Evolutionary conservation across 2,797 vertebrate species (phyloP), one percentile per base, ranked within the genome.

Genomic region (Microtus agrestis): DNA sequence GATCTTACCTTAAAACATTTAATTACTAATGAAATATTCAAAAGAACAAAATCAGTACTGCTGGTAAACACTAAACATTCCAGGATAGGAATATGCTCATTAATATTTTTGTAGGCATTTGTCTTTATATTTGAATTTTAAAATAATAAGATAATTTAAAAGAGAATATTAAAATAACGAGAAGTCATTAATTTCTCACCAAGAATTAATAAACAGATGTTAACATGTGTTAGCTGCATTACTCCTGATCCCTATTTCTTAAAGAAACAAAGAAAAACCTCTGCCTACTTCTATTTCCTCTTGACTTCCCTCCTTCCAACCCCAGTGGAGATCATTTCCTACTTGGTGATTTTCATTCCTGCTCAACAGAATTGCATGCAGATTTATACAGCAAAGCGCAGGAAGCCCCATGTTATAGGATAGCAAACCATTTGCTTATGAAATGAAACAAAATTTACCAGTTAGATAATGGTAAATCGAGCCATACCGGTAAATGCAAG

Each of bases 131-230:
- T 91, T 43, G 78, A 51, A 31, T 73, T 96, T 79, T 88, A 91
- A 87, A 96, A 95, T 91, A 91, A 87, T 71, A 85, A 73, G 54
- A 89, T 87, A 29, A 96, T 78, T 90, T 92, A 73, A 92, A 37
- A 87, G 48, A 95, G 19, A 93, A 82, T 43, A 89, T 31, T 8
- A 4, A 90, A 84, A 63, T 86, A 96, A 95, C 46, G n/a, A 81
- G 79, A 21, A 51, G 6, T 93, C 43, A 91, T 89, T 25, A 93
- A 87, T 76, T 91, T 40, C 54, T 93, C 34, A 63, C 15, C 3
- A 65, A 67, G 29, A 91, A 92, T 86, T 73, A 91, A 61, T 7
- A 67, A 21, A 69, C 15, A 86, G 71, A 85, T 84, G 48, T 67
- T 93, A 71, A 81, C 13, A 87, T 87, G 73, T 85, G 59, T 13